Evolutionary conservation across 2,113 vertebrate species (phyloP).

Genomic region (Notothenia rossii): DNA sequence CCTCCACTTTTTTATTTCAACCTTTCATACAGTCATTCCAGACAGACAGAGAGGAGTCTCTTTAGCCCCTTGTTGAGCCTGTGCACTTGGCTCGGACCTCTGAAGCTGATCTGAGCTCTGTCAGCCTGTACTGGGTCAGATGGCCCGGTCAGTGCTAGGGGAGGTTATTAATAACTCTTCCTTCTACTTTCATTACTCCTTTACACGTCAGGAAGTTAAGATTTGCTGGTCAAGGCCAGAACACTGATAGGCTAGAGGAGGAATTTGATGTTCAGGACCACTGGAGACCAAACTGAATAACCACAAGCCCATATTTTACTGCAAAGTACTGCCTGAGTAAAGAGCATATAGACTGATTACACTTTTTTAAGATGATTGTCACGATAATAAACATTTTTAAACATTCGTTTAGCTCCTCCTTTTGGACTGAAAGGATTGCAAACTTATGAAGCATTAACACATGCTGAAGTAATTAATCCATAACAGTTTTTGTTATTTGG

Average conservation of each 20-base stretch:
- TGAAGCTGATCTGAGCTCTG: conserved; percentile 65
- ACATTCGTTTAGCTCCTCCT: neutral
- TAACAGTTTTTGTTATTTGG: neutral
- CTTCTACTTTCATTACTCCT: conserved; percentile 73
- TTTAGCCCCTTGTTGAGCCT: conserved; percentile 26
- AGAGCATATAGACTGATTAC: conserved; percentile 37
- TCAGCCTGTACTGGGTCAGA: conserved; percentile 75
- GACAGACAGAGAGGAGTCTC: neutral
- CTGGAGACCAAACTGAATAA: conserved; percentile 52
- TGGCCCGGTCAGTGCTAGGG: conserved; percentile 60
- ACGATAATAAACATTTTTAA: too few relatives aligned
- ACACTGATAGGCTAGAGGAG: conserved; percentile 62
- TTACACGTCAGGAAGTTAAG: conserved; percentile 73
- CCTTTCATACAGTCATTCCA: neutral
- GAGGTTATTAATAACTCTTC: conserved; percentile 74
- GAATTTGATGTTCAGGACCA: conserved; percentile 61
- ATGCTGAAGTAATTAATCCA: conserved; percentile 21
- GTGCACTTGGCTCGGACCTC: conserved; percentile 50
- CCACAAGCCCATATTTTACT: conserved; percentile 28
- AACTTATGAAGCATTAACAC: neutral
- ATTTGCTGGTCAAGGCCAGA: conserved; percentile 71
- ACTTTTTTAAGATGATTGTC: neutral
- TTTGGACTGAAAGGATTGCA: neutral
- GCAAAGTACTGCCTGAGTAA: conserved; percentile 4
- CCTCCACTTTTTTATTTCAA: neutral